Base-by-base conservation (phyloP, 2,888 invertebrate species). In the Chirona hameri region DNA sequence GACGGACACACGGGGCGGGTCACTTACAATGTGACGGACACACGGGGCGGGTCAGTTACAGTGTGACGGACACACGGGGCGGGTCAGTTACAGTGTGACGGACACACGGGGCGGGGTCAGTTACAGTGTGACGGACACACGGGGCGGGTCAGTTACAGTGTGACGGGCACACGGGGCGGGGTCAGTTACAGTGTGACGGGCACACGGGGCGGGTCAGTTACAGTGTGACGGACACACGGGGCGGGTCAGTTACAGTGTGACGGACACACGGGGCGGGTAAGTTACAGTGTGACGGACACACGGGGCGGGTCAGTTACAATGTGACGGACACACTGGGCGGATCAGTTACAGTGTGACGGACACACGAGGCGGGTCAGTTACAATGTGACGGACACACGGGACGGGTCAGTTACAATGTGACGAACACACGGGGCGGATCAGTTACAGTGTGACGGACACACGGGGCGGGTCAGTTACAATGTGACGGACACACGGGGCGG, bases 31-130 rank as follows among this genome's bases (percentile, higher is more conserved):
- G 76, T 57, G 55, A 7, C 46, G 52, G 31, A 18, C 52, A 52
- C 52, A 52, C 52, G 52, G 52, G n/a, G n/a, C n/a, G n/a, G n/a
- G n/a, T n/a, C n/a, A n/a, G n/a, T n/a, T n/a, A 97, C 31, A 72
- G 39, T 24, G 76, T 57, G 55, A 7, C 46, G 52, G 31, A 18
- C 52, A 52, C 52, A 52, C 52, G 52, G 52, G n/a, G n/a, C n/a
- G n/a, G n/a, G n/a, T n/a, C n/a, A n/a, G n/a, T n/a, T n/a, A 97
- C 31, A 72, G 39, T 24, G 76, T 57, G 55, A 7, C 46, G 52
- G 31, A 18, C 52, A 52, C 52, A 52, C 52, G 52, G 52, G n/a
- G n/a, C n/a, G n/a, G n/a, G n/a, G n/a, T n/a, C n/a, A n/a, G n/a
- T n/a, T n/a, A 97, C 31, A 72, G 39, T 24, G 76, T 57, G 55